Conservation (phyloP, 2,797 vertebrate genomes). For the Malurus leucopterus region DNA sequence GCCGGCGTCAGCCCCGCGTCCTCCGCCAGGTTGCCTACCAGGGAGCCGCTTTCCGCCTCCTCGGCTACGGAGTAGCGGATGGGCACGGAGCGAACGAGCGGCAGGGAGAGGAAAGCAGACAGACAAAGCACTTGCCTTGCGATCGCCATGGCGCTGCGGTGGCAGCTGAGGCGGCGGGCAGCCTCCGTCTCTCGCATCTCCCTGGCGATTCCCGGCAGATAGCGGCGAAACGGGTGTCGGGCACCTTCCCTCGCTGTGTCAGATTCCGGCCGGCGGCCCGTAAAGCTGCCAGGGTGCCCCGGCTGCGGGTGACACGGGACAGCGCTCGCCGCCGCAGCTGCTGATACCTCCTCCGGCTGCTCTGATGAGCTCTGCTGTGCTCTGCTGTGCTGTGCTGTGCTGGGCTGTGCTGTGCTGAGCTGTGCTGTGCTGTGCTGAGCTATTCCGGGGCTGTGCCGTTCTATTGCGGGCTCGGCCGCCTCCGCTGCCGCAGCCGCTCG, state of each 20-base stretch:
- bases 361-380: too few species aligned
- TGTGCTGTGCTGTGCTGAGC: background rate
- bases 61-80: slow-evolving; percentile 52
- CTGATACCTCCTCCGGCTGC: too few species aligned
- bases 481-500: background rate
- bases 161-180: too few species aligned
- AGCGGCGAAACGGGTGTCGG: too few species aligned
- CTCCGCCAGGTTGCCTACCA: slow-evolving; percentile 37
- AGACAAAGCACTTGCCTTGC: slow-evolving; percentile 60
- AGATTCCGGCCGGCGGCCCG: too few species aligned
- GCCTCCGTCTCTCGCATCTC: too few species aligned
- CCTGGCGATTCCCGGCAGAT: too few species aligned
- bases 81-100: background rate
- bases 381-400: background rate
- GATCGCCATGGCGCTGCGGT: background rate
- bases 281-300: too few species aligned
- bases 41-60: slow-evolving; percentile 46
- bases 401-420: too few species aligned
- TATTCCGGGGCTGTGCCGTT: fast-evolving
- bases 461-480: background rate
- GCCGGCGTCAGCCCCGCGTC: background rate
- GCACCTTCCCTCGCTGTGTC: too few species aligned
- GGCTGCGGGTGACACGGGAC: too few species aligned
- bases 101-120: slow-evolving; percentile 32
- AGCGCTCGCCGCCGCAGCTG: too few species aligned